These are phyloP conservation scores for Chaetophractus vellerosus DNA, from an alignment of 2,797 vertebrate genomes.

Conservation along the genomic window DNA sequence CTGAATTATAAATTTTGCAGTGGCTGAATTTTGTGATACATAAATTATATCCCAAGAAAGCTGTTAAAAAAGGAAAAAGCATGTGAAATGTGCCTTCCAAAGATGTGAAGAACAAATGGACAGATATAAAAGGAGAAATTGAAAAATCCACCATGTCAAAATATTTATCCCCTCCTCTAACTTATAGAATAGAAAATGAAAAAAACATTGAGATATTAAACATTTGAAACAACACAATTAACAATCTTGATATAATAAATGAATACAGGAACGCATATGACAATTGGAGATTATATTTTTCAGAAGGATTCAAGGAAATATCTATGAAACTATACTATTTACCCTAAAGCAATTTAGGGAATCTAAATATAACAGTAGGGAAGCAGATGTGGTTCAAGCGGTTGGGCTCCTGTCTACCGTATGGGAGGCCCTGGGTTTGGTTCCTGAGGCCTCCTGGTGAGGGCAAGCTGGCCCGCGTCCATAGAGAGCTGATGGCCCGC, in stretches of 20 bases:
- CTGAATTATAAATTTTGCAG: not conserved
- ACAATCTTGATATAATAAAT: not conserved
- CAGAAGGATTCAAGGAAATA: not conserved
- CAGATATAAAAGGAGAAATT: not conserved
- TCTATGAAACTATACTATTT: not conserved
- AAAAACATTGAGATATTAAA: not conserved
- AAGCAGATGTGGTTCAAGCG: too few species aligned
- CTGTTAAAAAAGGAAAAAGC: not conserved
- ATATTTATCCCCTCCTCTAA: not conserved
- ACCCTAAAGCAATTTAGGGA: too few species aligned
- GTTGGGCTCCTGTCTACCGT: too few species aligned
- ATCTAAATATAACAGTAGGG: too few species aligned
- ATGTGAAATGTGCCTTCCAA: not conserved
- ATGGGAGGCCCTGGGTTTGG: too few species aligned
- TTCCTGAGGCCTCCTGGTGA: too few species aligned
- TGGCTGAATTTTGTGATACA: not conserved
- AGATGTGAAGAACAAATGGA: not conserved
- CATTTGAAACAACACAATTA: not conserved
- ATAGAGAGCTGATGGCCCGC: too few species aligned
- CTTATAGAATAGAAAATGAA: accelerated
- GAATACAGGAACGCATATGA: accelerated
- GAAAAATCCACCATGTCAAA: not conserved
- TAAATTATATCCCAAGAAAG: not conserved
- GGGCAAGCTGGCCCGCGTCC: too few species aligned
- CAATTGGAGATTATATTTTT: accelerated